Conservation (phyloP, 2,888 invertebrate genomes). For the Aporophyla nigra region DNA sequence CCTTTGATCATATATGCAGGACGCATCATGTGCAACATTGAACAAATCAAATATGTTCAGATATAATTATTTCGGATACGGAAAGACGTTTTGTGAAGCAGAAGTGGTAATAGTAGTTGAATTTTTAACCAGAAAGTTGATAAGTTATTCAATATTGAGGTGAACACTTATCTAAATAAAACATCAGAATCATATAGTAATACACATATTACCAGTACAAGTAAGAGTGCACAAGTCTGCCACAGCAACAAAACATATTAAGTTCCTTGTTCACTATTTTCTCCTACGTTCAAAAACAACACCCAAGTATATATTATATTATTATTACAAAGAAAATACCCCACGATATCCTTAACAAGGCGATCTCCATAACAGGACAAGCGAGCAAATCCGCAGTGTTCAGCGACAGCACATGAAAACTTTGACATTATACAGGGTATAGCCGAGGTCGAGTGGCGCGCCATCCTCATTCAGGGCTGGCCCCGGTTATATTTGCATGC, state of each 20-base stretch:
- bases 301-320: background rate
- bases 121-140: too few relatives aligned
- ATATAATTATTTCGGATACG: background rate
- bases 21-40: too few relatives aligned
- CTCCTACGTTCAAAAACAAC: background rate
- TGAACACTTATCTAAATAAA: background rate
- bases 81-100: background rate
- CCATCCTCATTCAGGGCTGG: slow-evolving; percentile 42
- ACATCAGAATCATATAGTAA: background rate
- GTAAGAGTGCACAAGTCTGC: background rate
- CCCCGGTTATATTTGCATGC: slow-evolving; percentile 47
- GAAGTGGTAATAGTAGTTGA: too few relatives aligned
- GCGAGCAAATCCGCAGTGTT: slow-evolving; percentile 29
- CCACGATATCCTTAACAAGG: slow-evolving; percentile 28
- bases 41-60: background rate
- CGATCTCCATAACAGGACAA: slow-evolving; percentile 37
- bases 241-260: background rate
- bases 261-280: background rate
- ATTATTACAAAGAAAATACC: slow-evolving; percentile 6
- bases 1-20: background rate
- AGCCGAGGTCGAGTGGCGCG: slow-evolving; percentile 36
- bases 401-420: slow-evolving; percentile 48
- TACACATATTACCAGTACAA: background rate
- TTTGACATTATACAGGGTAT: slow-evolving; percentile 54
- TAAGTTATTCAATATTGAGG: background rate